Evolutionary conservation across 2,113 vertebrate species (phyloP).

Genomic region (Muntiacus muntjak): DNA sequence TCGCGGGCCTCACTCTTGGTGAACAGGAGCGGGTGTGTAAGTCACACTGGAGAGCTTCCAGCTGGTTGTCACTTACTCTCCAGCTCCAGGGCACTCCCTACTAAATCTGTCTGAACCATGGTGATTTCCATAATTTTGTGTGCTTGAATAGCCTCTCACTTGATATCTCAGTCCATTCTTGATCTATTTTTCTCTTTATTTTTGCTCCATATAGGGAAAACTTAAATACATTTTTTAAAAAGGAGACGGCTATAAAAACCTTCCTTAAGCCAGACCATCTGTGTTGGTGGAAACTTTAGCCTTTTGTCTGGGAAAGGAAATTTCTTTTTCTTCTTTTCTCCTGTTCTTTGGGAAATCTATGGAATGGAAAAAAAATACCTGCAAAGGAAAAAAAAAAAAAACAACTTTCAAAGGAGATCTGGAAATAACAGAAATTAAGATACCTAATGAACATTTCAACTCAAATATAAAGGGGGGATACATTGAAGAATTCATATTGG

Average conservation of each 20-base stretch:
- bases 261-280: conserved; percentile 78
- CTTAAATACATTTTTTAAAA: conserved; percentile 65
- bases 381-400: neutral
- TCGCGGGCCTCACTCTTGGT: neutral
- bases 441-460: neutral
- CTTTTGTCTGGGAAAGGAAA: conserved; percentile 71
- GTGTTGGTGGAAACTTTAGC: conserved; percentile 69
- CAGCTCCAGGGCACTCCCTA: neutral
- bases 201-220: conserved; percentile 57
- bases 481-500: neutral
- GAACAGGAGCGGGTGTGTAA: neutral
- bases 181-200: neutral
- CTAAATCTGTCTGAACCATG: neutral
- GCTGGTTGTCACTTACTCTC: neutral
- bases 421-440: conserved; percentile 33
- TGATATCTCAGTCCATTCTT: neutral
- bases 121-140: conserved; percentile 27
- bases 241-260: conserved; percentile 65
- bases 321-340: conserved; percentile 64
- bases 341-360: conserved; percentile 60
- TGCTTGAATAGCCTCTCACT: neutral
- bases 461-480: neutral
- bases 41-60: neutral
- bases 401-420: neutral
- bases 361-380: conserved; percentile 46